phyloP scores from a whole-genome alignment of 2,888 invertebrate species.

The Caenorhabditis becei region DNA sequence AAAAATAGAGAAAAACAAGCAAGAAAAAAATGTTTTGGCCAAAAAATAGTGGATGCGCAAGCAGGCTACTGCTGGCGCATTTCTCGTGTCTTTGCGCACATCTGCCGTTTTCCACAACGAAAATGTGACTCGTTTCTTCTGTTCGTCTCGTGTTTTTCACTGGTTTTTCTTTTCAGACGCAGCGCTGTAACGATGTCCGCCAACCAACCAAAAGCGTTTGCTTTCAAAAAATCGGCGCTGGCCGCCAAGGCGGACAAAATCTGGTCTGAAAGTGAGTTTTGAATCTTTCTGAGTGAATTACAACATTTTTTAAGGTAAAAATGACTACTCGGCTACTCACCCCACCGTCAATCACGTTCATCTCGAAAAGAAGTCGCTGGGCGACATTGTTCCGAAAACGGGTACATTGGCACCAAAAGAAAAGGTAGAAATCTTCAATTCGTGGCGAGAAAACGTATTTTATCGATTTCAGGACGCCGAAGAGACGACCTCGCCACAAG shows the following conservation, averaged over 20 bases:
- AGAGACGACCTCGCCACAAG: conserved; percentile 20
- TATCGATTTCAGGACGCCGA: conserved; percentile 27
- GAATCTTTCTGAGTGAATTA: neutral
- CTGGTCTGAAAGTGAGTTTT: conserved; percentile 68
- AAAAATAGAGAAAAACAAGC: conserved; percentile 4
- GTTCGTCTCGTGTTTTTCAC: neutral
- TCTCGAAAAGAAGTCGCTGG: conserved; percentile 64
- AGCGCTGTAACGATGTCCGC: conserved; percentile 13
- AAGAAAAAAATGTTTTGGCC: neutral
- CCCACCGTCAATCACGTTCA: conserved; percentile 45
- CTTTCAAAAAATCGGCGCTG: conserved; percentile 65
- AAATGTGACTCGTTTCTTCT: conserved; percentile 4
- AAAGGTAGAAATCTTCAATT: conserved; percentile 11
- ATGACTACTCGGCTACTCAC: conserved; percentile 54
- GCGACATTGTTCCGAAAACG: conserved; percentile 55
- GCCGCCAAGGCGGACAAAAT: conserved; percentile 66
- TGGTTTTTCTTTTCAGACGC: neutral
- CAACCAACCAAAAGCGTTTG: conserved; percentile 20
- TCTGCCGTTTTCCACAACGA: conserved; percentile 2
- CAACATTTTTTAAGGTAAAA: conserved; percentile 57
- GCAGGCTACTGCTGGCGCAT: neutral
- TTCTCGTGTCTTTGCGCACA: conserved; percentile 8
- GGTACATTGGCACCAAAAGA: conserved; percentile 13
- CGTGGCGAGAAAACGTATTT: neutral
- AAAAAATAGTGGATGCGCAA: conserved; percentile 18